A percentile compares a stretch with the other conserved stretches of the same genome.
Evolutionary conservation across 2,888 invertebrate genomes (phyloP).

Genomic region (Gymnoscelis rufifasciata): DNA sequence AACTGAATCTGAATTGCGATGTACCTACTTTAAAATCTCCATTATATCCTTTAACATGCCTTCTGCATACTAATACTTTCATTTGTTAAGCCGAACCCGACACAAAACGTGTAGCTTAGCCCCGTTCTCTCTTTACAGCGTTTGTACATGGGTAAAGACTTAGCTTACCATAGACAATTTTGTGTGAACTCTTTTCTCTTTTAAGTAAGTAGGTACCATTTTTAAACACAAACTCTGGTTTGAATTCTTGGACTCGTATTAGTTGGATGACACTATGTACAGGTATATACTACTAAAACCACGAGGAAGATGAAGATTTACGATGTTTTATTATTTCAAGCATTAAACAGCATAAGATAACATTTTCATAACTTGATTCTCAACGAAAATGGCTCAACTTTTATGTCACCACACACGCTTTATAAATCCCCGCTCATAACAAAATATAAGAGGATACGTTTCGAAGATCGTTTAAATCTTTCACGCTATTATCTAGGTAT

Average conservation of each 20-base stretch:
- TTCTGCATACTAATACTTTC: conserved; percentile 14
- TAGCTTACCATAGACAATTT: too few relatives aligned
- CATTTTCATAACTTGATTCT: conserved; percentile 23
- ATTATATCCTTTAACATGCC: conserved; percentile 21
- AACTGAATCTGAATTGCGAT: conserved; percentile 20
- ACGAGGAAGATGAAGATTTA: too few relatives aligned
- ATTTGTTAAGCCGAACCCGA: background rate
- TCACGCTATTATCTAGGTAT: conserved; percentile 22
- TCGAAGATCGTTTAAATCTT: conserved; percentile 26
- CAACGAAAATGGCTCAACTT: conserved; percentile 28
- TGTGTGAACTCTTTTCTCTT: too few relatives aligned
- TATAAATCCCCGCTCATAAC: conserved; percentile 30
- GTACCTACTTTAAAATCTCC: conserved; percentile 16
- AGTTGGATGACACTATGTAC: too few relatives aligned
- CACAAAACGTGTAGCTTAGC: background rate
- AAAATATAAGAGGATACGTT: conserved; percentile 29
- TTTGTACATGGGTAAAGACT: too few relatives aligned
- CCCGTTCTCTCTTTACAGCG: too few relatives aligned
- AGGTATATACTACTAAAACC: too few relatives aligned
- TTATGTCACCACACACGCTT: conserved; percentile 23
- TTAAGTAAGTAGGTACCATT: too few relatives aligned
- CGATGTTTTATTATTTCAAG: too few relatives aligned
- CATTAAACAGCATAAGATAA: conserved; percentile 7
- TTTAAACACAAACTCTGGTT: too few relatives aligned
- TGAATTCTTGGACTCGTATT: too few relatives aligned